Conservation (phyloP, 2,888 invertebrate species). For the Drosophila demipolita region DNA sequence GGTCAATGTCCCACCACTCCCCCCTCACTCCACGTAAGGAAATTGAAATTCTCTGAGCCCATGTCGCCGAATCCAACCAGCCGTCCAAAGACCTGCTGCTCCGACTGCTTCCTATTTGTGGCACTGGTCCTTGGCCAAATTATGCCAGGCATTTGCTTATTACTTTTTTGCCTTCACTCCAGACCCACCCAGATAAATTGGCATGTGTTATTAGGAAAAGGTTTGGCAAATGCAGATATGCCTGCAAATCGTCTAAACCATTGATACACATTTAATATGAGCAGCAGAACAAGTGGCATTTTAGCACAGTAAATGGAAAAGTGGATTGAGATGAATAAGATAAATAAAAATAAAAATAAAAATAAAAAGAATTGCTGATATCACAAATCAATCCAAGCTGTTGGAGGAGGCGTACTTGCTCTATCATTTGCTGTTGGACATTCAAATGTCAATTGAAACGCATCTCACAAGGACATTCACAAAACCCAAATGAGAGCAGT, state of each 20-base stretch:
- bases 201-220: constrained; percentile 75
- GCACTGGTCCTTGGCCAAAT: constrained; percentile 54
- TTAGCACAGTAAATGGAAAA: constrained; percentile 3
- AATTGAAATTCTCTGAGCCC: constrained; percentile 42
- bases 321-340: not conserved
- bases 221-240: constrained; percentile 74
- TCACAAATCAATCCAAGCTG: constrained; percentile 2
- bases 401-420: constrained; percentile 22
- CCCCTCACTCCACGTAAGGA: constrained; percentile 38
- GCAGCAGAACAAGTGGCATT: constrained; percentile 43
- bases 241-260: constrained; percentile 46
- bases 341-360: too few species aligned
- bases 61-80: constrained; percentile 16
- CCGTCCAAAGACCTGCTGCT: not conserved
- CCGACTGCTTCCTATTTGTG: constrained; percentile 10
- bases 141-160: constrained; percentile 80
- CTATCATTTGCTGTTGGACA: constrained; percentile 19
- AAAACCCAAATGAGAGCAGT: constrained; percentile 1
- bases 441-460: constrained; percentile 34
- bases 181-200: constrained; percentile 59
- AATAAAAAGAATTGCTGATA: not conserved
- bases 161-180: constrained; percentile 52
- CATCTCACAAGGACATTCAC: constrained; percentile 14
- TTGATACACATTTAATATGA: constrained; percentile 44
- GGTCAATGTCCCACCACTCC: constrained; percentile 52